Conservation (phyloP, 2,888 invertebrate species). For the Ormyrus nitidulus region DNA sequence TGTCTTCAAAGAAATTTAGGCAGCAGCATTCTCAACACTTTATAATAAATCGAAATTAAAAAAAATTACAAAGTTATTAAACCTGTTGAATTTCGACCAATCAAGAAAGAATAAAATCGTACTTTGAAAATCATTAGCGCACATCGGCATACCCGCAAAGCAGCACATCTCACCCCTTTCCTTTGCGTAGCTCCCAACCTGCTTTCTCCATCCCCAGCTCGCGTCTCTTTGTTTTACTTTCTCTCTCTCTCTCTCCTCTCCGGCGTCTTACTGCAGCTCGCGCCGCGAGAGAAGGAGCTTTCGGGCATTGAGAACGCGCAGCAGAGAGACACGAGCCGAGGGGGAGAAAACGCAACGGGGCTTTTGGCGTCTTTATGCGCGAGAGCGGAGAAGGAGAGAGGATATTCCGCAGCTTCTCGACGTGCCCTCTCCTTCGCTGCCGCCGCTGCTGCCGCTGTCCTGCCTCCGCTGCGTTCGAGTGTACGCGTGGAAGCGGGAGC, state of each 20-base stretch:
- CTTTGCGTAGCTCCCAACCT: background rate
- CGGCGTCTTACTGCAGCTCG: background rate
- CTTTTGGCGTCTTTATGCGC: constrained; percentile 42
- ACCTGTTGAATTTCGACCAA: too few species aligned
- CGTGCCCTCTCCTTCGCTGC: background rate
- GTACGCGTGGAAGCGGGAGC: background rate
- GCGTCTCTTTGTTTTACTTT: constrained; percentile 24
- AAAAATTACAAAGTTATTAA: too few species aligned
- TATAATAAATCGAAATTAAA: too few species aligned
- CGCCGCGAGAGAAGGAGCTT: background rate
- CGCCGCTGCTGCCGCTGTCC: background rate
- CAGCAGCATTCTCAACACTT: too few species aligned
- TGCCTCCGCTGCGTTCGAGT: constrained; percentile 24
- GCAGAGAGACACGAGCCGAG: background rate
- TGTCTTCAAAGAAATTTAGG: too few species aligned
- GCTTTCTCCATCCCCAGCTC: background rate
- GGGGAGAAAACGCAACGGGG: constrained; percentile 6
- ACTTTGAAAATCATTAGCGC: too few species aligned
- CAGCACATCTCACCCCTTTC: constrained; percentile 1
- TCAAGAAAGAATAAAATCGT: too few species aligned
- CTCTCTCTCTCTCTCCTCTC: background rate
- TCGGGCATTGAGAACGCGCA: background rate
- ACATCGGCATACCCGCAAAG: background rate
- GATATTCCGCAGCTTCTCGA: constrained; percentile 32
- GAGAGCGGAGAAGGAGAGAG: background rate